A percentile compares a stretch with the other conserved stretches of the same genome.
phyloP scores from a whole-genome alignment of 2,797 vertebrate genomes.

The Gorsachius magnificus region DNA sequence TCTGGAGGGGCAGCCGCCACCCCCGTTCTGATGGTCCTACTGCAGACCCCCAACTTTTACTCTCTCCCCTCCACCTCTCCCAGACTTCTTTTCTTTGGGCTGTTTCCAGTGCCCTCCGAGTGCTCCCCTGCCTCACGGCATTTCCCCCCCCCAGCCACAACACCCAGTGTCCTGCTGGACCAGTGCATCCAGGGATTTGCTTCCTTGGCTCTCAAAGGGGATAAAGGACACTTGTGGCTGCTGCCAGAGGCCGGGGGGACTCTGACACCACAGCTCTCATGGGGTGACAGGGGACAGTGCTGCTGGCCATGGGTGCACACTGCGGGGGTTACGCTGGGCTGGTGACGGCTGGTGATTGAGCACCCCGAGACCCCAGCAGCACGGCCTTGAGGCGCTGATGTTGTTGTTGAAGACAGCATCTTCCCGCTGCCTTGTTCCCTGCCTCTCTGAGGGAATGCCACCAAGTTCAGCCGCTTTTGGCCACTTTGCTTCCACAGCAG shows the following conservation, averaged over 20 bases:
- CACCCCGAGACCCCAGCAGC: not conserved
- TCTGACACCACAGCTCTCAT: accelerated
- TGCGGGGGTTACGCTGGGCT: not conserved
- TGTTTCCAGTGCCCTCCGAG: not conserved
- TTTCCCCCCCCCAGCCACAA: not conserved
- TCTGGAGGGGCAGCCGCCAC: not conserved
- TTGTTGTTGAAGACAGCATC: too few relatives aligned
- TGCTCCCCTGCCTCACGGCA: not conserved
- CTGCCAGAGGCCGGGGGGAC: not conserved
- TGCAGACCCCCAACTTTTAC: not conserved
- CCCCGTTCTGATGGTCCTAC: not conserved
- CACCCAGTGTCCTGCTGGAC: not conserved
- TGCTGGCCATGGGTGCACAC: accelerated
- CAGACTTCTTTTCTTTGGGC: not conserved
- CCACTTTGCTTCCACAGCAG: not conserved
- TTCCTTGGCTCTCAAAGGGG: not conserved
- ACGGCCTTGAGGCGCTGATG: not conserved
- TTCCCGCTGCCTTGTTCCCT: too few relatives aligned
- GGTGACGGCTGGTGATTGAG: not conserved
- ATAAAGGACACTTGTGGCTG: not conserved
- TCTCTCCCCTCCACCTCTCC: not conserved
- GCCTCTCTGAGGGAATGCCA: not conserved
- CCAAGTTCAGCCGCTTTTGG: too few relatives aligned
- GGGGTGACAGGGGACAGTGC: not conserved
- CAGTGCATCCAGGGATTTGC: not conserved